phyloP scores from a whole-genome alignment of 2,113 vertebrate species.

The Ochotona curzoniae region DNA sequence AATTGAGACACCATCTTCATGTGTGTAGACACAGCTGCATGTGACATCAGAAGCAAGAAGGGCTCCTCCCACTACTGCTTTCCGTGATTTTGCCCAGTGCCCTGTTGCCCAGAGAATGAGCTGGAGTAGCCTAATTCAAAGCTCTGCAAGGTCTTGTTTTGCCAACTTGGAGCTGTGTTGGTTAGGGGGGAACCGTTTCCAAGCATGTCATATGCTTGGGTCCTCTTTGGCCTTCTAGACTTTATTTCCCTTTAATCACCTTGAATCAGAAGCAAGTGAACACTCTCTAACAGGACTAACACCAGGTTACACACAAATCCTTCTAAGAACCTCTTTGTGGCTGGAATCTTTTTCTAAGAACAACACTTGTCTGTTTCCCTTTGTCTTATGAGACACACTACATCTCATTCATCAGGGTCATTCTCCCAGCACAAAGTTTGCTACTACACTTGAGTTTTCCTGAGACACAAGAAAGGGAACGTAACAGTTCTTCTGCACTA shows the following conservation, averaged over 20 bases:
- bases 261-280: constrained; percentile 75
- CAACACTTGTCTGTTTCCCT: constrained; percentile 56
- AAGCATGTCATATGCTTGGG: constrained; percentile 69
- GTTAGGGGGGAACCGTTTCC: constrained; percentile 68
- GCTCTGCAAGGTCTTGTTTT: constrained; percentile 79
- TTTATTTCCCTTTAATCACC: constrained; percentile 84
- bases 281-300: neutral
- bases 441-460: constrained; percentile 71
- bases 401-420: constrained; percentile 73
- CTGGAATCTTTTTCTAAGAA: constrained; percentile 58
- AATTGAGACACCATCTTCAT: neutral
- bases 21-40: neutral
- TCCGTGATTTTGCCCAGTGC: constrained; percentile 79
- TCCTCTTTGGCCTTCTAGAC: constrained; percentile 76
- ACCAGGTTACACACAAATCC: neutral
- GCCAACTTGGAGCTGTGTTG: constrained; percentile 70
- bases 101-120: constrained; percentile 66
- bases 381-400: constrained; percentile 77
- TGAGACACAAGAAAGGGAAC: constrained; percentile 74
- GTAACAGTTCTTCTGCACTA: constrained; percentile 82
- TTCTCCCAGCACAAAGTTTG: constrained; percentile 16
- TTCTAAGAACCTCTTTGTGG: constrained; percentile 43
- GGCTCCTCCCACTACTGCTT: constrained; percentile 67
- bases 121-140: constrained; percentile 74
- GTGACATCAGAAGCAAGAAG: neutral